Conservation (phyloP, 2,888 invertebrate species). For the Unio pictorum region DNA sequence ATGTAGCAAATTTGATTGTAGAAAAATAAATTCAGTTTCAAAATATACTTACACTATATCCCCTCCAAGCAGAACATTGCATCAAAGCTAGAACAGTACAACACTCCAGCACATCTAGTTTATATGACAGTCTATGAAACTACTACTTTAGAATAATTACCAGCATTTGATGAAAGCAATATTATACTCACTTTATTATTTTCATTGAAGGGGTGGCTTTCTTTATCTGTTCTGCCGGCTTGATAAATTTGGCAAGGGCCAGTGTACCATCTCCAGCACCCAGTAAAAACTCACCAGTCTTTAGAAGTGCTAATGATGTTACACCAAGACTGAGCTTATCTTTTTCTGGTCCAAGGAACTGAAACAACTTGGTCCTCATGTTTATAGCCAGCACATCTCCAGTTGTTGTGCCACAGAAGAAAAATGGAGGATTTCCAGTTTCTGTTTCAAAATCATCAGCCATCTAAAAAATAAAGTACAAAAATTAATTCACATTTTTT, state of each 20-base stretch:
- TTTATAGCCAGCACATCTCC: slow-evolving; percentile 79
- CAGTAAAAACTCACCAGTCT: slow-evolving; percentile 75
- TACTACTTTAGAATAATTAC: background rate
- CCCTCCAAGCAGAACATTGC: too few relatives aligned
- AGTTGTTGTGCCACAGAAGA: slow-evolving; percentile 88
- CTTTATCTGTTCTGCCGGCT: too few relatives aligned
- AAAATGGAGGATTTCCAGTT: slow-evolving; percentile 72
- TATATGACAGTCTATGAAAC: too few relatives aligned
- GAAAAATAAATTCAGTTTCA: too few relatives aligned
- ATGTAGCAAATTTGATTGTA: too few relatives aligned
- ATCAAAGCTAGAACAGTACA: too few relatives aligned
- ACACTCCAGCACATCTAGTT: too few relatives aligned
- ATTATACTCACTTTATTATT: background rate
- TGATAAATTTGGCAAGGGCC: too few relatives aligned
- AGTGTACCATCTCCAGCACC: slow-evolving; percentile 88
- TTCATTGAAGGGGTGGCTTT: too few relatives aligned
- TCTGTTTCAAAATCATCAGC: slow-evolving; percentile 79
- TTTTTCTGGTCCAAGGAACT: slow-evolving; percentile 63
- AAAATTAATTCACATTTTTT: background rate
- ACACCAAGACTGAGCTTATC: slow-evolving; percentile 66
- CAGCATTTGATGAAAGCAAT: background rate
- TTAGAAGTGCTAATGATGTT: slow-evolving; percentile 66
- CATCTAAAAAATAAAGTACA: slow-evolving; percentile 41
- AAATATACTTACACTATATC: too few relatives aligned
- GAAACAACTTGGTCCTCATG: slow-evolving; percentile 61